Percentiles rank a stretch among this genome's conserved stretches.
Conservation (phyloP, 2,797 vertebrate species). For the Typhlichthys subterraneus region DNA sequence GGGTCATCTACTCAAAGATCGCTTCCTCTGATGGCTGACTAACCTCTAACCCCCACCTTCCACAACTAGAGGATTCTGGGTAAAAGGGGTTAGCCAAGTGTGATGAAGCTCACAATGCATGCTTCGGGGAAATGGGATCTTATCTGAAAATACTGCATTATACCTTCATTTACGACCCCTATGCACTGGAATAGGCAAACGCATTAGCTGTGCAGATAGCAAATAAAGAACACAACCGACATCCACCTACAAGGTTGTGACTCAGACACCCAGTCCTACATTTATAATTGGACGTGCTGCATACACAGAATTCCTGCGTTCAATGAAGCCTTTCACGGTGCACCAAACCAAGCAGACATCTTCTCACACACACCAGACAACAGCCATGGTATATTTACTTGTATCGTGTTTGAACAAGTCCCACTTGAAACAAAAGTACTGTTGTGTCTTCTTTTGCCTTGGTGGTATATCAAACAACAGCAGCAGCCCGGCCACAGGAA, state of each 20-base stretch:
- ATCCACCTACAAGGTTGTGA: slow-evolving; percentile 50
- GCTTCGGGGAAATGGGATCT: slow-evolving; percentile 24
- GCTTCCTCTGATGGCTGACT: slow-evolving; percentile 71
- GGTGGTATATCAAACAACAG: slow-evolving; percentile 60
- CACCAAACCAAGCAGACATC: slow-evolving; percentile 55
- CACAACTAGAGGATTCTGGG: slow-evolving; percentile 48
- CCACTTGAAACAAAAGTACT: slow-evolving; percentile 31
- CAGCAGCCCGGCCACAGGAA: slow-evolving; percentile 40
- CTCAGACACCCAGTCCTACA: slow-evolving; percentile 60
- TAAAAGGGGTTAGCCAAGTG: slow-evolving; percentile 62
- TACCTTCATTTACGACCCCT: not conserved
- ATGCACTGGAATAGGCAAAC: too few species aligned
- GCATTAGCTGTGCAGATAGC: too few species aligned
- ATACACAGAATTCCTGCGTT: slow-evolving; percentile 70
- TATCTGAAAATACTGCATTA: not conserved
- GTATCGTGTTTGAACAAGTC: slow-evolving; percentile 44
- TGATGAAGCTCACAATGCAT: slow-evolving; percentile 47
- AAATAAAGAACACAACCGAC: slow-evolving; percentile 2
- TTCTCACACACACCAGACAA: slow-evolving; percentile 49
- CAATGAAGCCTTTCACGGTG: slow-evolving; percentile 68
- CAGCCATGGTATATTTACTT: slow-evolving; percentile 51
- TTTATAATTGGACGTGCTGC: slow-evolving; percentile 68
- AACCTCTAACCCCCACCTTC: slow-evolving; percentile 55
- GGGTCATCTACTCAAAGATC: slow-evolving; percentile 70
- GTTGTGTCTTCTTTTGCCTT: slow-evolving; percentile 17